phyloP scores from a whole-genome alignment of 2,888 invertebrate species.

The Megamerina dolium region DNA sequence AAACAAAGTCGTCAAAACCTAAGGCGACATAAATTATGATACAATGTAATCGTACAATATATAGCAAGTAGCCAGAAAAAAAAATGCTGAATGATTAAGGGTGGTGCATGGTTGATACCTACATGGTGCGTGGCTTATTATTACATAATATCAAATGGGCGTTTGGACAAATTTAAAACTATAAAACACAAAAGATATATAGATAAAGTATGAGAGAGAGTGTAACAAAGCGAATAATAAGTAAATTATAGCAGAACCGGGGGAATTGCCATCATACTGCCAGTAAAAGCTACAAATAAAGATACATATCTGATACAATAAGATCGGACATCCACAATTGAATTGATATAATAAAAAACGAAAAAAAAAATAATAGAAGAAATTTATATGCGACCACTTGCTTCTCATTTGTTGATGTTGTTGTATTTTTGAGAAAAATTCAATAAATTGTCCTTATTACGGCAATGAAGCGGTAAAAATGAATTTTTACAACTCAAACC shows the following conservation, averaged over 20 bases:
- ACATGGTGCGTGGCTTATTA: slow-evolving; percentile 6
- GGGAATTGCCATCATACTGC: too few species aligned
- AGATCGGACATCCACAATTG: too few species aligned
- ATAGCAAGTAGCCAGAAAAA: not conserved
- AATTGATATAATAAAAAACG: too few species aligned
- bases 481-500: slow-evolving; percentile 38
- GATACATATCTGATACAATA: too few species aligned
- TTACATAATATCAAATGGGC: not conserved
- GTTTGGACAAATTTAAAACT: slow-evolving; percentile 37
- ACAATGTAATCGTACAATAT: slow-evolving; percentile 7
- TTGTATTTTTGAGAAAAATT: slow-evolving; percentile 20
- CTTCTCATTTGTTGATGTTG: not conserved
- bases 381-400: too few species aligned
- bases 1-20: too few species aligned
- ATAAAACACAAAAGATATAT: slow-evolving; percentile 24
- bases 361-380: too few species aligned
- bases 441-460: slow-evolving; percentile 48
- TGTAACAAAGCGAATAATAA: slow-evolving; percentile 41
- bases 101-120: slow-evolving; percentile 9
- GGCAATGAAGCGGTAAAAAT: slow-evolving; percentile 44
- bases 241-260: slow-evolving; percentile 35
- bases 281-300: too few species aligned
- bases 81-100: too few species aligned
- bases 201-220: slow-evolving; percentile 18
- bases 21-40: slow-evolving; percentile 45